Evolutionary conservation across 1,140 invertebrate species (phyloP), one percentile per base, ranked within the genome.

Genomic region (Heliconius eleuchia): DNA sequence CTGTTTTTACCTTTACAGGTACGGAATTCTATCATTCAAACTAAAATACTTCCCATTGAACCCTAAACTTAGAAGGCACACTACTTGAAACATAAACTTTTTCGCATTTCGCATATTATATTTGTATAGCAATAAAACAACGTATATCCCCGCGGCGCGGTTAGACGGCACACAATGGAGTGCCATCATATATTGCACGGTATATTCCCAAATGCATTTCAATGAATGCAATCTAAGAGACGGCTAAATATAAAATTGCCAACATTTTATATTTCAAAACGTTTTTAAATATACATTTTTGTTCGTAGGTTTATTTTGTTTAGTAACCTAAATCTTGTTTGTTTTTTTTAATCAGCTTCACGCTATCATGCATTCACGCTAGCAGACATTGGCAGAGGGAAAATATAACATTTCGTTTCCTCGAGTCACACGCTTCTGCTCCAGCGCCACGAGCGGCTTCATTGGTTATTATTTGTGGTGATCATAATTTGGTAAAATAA

Each of bases 201-300:
- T 66, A 66, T 66, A 66, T 66, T 66, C 60, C 60, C 60, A 66
- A 66, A 66, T 66, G 60, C 60, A 66, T 66, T 66, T 66, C 60
- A 66, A 66, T 66, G 60, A 66, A 66, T 66, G 60, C 60, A 66
- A 66, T 66, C 60, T 30, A 23, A 13, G 60, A 66, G 60, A 27
- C n/a, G 30, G 60, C 23, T 27, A 66, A 66, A 66, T 66, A 66
- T 66, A 66, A 66, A 66, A 66, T 66, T 66, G 27, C 60, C 60
- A 66, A 66, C 60, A 27, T 66, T 16, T 46, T 66, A 30, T 66
- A 66, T 66, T 66, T 66, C n/a, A 66, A 66, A 66, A 66, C 60
- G 60, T 30, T 66, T 66, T 30, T 66, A 66, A 27, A 9, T 5
- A 16, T 66, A 66, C 27, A 30, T 66, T 30, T 66, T 66, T 66